phyloP scores from a whole-genome alignment of 2,888 invertebrate species.

The Noctua fimbriata region DNA sequence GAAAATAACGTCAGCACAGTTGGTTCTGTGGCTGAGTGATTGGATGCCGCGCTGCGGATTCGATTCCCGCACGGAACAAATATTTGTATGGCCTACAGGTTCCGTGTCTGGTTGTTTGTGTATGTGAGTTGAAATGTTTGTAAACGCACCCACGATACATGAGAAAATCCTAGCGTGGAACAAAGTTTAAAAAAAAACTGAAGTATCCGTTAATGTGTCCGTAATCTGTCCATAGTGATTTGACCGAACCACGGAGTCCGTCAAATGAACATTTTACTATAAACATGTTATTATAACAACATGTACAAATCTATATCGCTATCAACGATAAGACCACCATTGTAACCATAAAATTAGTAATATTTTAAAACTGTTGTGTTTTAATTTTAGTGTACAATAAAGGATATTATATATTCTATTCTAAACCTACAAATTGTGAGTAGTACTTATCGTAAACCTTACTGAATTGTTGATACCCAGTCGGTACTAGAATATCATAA shows the following conservation, averaged over 20 bases:
- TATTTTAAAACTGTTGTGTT: neutral
- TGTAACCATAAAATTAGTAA: no score
- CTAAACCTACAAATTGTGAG: neutral
- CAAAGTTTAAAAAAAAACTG: neutral
- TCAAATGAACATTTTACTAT: neutral
- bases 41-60: neutral
- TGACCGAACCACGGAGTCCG: neutral
- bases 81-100: neutral
- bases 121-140: neutral
- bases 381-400: neutral
- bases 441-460: neutral
- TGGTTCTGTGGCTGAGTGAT: neutral
- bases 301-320: no score
- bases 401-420: no score
- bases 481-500: neutral
- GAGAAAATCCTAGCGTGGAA: no score
- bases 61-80: neutral
- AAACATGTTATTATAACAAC: neutral
- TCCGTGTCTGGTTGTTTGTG: neutral
- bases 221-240: neutral
- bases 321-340: no score
- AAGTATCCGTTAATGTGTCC: neutral
- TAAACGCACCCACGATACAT: neutral
- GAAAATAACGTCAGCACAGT: neutral
- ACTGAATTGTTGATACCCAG: neutral